phyloP scores from a whole-genome alignment of 2,888 invertebrate species.

The Chesias legatella region DNA sequence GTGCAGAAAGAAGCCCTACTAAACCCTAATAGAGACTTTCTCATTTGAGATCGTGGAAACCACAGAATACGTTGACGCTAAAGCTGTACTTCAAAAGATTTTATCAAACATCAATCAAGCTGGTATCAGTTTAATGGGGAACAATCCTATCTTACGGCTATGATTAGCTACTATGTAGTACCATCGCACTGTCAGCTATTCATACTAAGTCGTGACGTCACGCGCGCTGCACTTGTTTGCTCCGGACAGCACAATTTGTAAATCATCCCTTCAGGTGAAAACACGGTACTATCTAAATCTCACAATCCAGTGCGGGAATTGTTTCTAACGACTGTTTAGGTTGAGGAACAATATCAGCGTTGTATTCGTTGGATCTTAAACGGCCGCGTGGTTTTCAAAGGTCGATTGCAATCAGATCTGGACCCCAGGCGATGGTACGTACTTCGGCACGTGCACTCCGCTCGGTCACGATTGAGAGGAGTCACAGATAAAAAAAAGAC shows the following conservation, averaged over 20 bases:
- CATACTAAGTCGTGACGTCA: slow-evolving; percentile 59
- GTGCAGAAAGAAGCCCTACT: no score
- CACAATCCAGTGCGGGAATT: slow-evolving; percentile 22
- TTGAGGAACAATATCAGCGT: background rate
- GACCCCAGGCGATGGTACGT: slow-evolving; percentile 41
- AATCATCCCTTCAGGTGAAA: slow-evolving; percentile 52
- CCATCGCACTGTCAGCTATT: slow-evolving; percentile 39
- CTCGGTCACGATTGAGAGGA: slow-evolving; percentile 51
- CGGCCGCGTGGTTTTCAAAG: slow-evolving; percentile 16
- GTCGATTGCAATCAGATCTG: slow-evolving; percentile 22
- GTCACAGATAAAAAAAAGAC: slow-evolving; percentile 21
- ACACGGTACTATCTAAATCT: slow-evolving; percentile 21
- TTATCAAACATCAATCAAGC: slow-evolving; percentile 2
- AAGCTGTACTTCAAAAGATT: background rate
- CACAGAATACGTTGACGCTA: no score
- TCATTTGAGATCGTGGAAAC: no score
- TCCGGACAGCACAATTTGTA: slow-evolving; percentile 50
- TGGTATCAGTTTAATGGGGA: slow-evolving; percentile 9
- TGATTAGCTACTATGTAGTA: slow-evolving; percentile 30
- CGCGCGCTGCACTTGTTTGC: slow-evolving; percentile 49
- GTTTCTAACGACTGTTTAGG: background rate
- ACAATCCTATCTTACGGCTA: slow-evolving; percentile 24
- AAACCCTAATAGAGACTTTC: no score
- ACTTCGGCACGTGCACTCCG: slow-evolving; percentile 47
- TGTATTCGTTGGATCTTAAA: slow-evolving; percentile 7